Evolutionary conservation across 1,140 invertebrate species (phyloP), one percentile per base, ranked within the genome.

Genomic region (Sarcophaga bullata): DNA sequence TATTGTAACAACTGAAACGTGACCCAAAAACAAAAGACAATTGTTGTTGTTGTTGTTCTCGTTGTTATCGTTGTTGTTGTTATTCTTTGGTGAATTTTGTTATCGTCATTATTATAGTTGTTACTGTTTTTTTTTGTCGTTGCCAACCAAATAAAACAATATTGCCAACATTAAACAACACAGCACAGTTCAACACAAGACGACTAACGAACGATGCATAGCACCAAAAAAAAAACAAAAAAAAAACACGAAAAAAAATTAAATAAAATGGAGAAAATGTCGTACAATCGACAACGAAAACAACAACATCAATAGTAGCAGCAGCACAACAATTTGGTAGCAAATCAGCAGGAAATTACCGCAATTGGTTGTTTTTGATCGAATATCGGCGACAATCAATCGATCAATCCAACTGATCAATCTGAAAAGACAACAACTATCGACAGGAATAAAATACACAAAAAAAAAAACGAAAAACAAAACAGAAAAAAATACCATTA

Each of bases 341-440:
- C 86, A 87, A 88, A 88, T 88, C 87, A 86, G 87, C 87, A 86
- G 87, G 86, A 89, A 89, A 89, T 89, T 89, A 86, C 89, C 87
- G 85, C 88, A 88, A 87, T 86, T 86, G 84, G 84, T 86, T 82
- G 76, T 81, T 73, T 76, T 73, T 84, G 81, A 83, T 81, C 84
- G 80, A 58, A 81, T 83, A 84, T 84, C 83, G 84, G 84, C 86
- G 85, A 87, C 87, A 88, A 88, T 88, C 87, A 88, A 88, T 88
- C 87, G 87, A 88, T 89, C 87, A 88, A 89, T 83, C 82, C 73
- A 81, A 83, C 49, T 83, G 80, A 81, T 73, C 17, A 46, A 68
- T 62, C 52, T 68, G 25, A 68, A 46, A 50, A 37, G 50, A 80
- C 62, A 68, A 68, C 62, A 68, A 68, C 7, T 25, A 68, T 58